phyloP scores from a whole-genome alignment of 2,113 vertebrate species.

The Scalopus aquaticus region DNA sequence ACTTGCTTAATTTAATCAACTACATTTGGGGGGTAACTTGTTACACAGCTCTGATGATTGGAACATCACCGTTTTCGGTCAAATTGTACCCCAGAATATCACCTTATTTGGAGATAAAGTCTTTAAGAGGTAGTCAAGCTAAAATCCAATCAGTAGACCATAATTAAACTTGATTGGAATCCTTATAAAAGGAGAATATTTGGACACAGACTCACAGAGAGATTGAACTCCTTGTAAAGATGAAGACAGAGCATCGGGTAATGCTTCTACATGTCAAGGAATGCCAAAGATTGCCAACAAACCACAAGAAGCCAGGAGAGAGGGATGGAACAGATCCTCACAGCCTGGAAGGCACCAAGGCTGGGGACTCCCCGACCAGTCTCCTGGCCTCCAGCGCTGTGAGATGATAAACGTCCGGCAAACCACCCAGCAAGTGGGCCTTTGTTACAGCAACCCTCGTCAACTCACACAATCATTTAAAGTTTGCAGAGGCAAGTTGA shows the following conservation, averaged over 20 bases:
- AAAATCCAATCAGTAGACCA: not conserved
- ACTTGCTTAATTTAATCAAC: not conserved
- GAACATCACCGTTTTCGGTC: not conserved
- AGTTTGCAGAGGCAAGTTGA: not conserved
- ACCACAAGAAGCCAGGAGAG: too few species aligned
- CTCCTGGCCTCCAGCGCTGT: too few species aligned
- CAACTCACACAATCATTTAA: not conserved
- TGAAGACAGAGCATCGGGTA: too few species aligned
- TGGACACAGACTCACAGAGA: not conserved
- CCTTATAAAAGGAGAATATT: not conserved
- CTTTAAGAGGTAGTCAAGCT: not conserved
- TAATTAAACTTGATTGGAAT: too few species aligned
- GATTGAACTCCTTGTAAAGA: not conserved
- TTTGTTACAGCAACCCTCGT: not conserved
- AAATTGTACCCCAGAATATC: not conserved
- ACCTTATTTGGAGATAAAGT: not conserved
- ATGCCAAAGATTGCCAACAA: too few species aligned
- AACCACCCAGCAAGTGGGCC: not conserved
- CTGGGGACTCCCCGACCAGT: too few species aligned
- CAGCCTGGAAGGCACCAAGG: too few species aligned
- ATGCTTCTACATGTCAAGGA: too few species aligned
- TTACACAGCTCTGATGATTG: not conserved
- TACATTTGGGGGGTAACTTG: not conserved
- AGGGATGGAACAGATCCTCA: too few species aligned
- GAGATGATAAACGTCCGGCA: too few species aligned